These are phyloP conservation scores for Chloromyia formosa DNA, from an alignment of 2,888 invertebrate species.

Conservation along the genomic window DNA sequence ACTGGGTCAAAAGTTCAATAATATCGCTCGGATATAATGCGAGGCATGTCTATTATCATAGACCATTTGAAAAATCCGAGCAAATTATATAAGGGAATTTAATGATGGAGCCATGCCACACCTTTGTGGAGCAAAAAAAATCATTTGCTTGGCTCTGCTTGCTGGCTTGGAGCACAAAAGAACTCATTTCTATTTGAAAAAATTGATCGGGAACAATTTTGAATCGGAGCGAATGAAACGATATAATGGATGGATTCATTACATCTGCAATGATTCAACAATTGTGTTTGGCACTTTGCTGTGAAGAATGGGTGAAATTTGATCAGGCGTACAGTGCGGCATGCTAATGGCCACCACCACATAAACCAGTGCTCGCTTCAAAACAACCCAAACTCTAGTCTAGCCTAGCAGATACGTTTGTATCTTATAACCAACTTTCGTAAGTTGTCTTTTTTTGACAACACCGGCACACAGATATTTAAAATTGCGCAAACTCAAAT, in stretches of 20 bases:
- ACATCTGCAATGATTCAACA: constrained; percentile 6
- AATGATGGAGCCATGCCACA: constrained; percentile 12
- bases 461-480: too few species aligned
- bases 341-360: too few species aligned
- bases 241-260: not conserved
- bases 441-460: too few species aligned
- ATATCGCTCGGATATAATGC: constrained; percentile 7
- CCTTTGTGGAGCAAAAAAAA: not conserved
- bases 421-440: too few species aligned
- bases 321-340: not conserved
- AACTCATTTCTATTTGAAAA: constrained; percentile 33
- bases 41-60: constrained; percentile 23
- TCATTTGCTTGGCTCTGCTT: not conserved
- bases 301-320: not conserved
- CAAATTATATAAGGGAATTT: constrained; percentile 26
- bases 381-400: too few species aligned
- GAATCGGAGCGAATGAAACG: constrained; percentile 18
- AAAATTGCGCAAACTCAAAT: too few species aligned
- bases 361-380: too few species aligned
- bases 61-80: constrained; percentile 8
- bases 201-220: constrained; percentile 16
- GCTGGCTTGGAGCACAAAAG: constrained; percentile 4
- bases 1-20: constrained; percentile 42
- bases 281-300: not conserved
- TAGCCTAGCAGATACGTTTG: too few species aligned